phyloP scores from a whole-genome alignment of 2,113 vertebrate genomes.

The Penelope pileata region DNA sequence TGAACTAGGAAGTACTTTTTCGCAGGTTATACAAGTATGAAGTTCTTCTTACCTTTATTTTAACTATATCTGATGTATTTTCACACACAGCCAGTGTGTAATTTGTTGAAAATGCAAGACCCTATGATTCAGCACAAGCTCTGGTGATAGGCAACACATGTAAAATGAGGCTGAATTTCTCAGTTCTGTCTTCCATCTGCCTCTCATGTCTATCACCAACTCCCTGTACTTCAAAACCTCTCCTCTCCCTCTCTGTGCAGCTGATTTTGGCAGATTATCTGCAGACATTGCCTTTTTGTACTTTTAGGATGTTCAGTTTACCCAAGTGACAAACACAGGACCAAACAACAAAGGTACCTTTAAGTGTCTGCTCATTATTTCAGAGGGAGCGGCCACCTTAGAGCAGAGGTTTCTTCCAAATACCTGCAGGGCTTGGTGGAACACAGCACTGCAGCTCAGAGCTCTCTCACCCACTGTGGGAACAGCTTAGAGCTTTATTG shows the following conservation, averaged over 20 bases:
- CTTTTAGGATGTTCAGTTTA: background rate
- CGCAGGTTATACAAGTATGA: background rate
- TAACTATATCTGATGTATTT: background rate
- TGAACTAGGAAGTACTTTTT: background rate
- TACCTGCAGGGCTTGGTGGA: background rate
- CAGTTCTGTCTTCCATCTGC: background rate
- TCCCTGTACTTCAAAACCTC: background rate
- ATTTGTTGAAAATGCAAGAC: background rate
- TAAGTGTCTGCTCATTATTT: background rate
- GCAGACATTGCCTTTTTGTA: fast-evolving
- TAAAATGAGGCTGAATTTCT: background rate
- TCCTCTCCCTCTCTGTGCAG: background rate
- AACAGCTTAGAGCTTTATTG: background rate
- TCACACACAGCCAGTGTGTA: background rate
- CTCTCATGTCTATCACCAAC: background rate
- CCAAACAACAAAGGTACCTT: background rate
- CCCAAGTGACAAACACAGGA: background rate
- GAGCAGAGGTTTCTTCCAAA: background rate
- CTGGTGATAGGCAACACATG: fast-evolving
- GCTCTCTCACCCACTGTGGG: background rate
- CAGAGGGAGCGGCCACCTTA: background rate
- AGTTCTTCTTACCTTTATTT: background rate
- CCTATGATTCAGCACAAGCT: background rate
- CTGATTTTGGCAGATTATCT: background rate
- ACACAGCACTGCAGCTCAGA: background rate